Evolutionary conservation across 2,113 vertebrate genomes (phyloP).

Genomic region (Seriola dumerili): DNA sequence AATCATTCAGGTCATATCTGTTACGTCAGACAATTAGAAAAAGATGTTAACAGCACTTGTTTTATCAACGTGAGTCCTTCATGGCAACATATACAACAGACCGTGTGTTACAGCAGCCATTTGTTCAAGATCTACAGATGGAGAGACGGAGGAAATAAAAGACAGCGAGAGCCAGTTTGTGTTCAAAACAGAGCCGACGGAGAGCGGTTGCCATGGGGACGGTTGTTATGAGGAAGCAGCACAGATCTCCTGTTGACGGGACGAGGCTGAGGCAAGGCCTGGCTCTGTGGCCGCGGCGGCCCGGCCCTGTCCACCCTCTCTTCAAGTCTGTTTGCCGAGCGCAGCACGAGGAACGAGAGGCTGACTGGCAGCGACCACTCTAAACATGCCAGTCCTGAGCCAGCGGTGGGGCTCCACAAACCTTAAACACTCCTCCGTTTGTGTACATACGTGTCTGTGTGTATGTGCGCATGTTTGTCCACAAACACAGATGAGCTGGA

Average conservation of each 20-base stretch:
- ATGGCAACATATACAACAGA: conserved; percentile 9
- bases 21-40: not conserved
- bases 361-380: conserved; percentile 30
- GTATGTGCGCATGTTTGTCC: conserved; percentile 44
- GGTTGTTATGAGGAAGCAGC: conserved; percentile 72
- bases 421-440: conserved; percentile 58
- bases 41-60: conserved; percentile 17
- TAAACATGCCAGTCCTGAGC: conserved; percentile 23
- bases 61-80: conserved; percentile 12
- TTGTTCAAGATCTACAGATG: conserved; percentile 57
- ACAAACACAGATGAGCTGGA: conserved; percentile 59
- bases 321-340: conserved; percentile 47
- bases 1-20: not conserved
- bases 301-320: conserved; percentile 20
- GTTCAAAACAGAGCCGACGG: conserved; percentile 73
- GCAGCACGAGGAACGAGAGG: conserved; percentile 30
- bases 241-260: conserved; percentile 62
- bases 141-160: conserved; percentile 52
- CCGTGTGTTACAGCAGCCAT: conserved; percentile 27
- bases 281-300: conserved; percentile 40
- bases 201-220: conserved; percentile 74
- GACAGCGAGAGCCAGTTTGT: conserved; percentile 65
- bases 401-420: conserved; percentile 11
- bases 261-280: conserved; percentile 18
- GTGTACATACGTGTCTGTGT: conserved; percentile 25